Evolutionary conservation across 2,797 vertebrate genomes (phyloP), one percentile per base, ranked within the genome.

Genomic region (Anniella stebbinsi): DNA sequence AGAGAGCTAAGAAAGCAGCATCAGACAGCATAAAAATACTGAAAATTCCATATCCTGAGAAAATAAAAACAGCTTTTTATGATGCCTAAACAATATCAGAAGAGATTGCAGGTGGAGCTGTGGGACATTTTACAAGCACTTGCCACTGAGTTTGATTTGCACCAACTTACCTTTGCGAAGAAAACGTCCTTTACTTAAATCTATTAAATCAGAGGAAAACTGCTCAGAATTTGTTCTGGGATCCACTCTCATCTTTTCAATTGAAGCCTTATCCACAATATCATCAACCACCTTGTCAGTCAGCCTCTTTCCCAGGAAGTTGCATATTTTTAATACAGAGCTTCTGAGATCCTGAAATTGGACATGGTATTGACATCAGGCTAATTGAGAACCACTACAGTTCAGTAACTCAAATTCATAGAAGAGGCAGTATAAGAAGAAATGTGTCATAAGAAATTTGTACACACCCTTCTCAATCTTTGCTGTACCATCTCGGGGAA

Each of bases 301-400:
- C 72, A 90, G 45, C 28, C 17, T 21, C 63, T 60, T 90, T 83
- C 80, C 85, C 21, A 90, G 60, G 45, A 90, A 90, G 36, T 17
- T 9, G 85, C 73, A 77, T 66, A 87, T 77, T 48, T 87, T 87
- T 73, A 77, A 57, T 13, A 57, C 76, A 18, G 66, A 33, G 11
- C 36, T 48, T 86, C 51, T 80, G 67, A 90, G 88, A 80, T 90
- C 84, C 88, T 90, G 66, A 80, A 89, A 86, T 48, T 17, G 54
- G 15, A 38, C 17, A 28, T n/a, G 4, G 66, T 25, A 36, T 77
- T 60, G 0, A 41, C 33, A 11, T 38, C 54, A 67, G 1, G 11
- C 28, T 5, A 83, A 83, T 17, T 33, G 25, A 25, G 17, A 67
- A 10, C 1, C 13, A 5, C 0, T 21, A 21, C 25, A 2, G 7